A percentile compares a stretch with the other conserved stretches of the same genome.
Conservation (phyloP, 1,140 invertebrate genomes). For the Drosophila kurseongensis region DNA sequence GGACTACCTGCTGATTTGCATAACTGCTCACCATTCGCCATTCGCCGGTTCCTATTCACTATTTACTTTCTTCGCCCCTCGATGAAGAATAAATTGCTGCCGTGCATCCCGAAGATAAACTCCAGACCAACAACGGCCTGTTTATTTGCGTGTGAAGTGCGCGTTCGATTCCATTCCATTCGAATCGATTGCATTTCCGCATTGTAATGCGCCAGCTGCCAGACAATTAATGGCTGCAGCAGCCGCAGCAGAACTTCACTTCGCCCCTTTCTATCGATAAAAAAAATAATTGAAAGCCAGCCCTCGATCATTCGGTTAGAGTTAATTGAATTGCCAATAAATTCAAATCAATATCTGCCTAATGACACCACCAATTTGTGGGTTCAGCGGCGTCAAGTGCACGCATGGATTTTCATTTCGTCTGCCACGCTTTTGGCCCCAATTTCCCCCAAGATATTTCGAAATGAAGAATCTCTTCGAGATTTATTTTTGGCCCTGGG, state of each 20-base stretch:
- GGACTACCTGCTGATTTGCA: slow-evolving; percentile 62
- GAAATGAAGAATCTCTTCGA: slow-evolving; percentile 37
- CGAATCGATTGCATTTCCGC: slow-evolving; percentile 69
- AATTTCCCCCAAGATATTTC: slow-evolving; percentile 41
- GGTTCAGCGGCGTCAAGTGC: slow-evolving; percentile 47
- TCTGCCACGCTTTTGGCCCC: slow-evolving; percentile 48
- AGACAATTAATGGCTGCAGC: slow-evolving; percentile 39
- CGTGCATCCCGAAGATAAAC: slow-evolving; percentile 41
- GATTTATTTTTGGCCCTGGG: slow-evolving; percentile 37
- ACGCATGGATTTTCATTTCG: slow-evolving; percentile 18
- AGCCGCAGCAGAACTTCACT: slow-evolving; percentile 6
- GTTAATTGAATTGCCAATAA: slow-evolving; percentile 61
- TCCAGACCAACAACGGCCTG: slow-evolving; percentile 38
- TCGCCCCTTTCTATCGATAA: slow-evolving; percentile 9
- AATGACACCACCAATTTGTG: slow-evolving; percentile 54
- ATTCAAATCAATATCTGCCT: slow-evolving; percentile 59
- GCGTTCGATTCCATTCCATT: slow-evolving; percentile 71
- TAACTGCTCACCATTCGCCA: slow-evolving; percentile 40
- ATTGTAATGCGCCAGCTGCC: slow-evolving; percentile 52
- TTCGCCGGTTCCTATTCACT: slow-evolving; percentile 1
- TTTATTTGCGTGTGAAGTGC: slow-evolving; percentile 72
- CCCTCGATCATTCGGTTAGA: slow-evolving; percentile 36
- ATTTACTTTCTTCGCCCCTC: slow-evolving; percentile 28
- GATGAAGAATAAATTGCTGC: slow-evolving; percentile 40
- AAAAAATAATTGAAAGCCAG: slow-evolving; percentile 21